Conservation (phyloP, 2,888 invertebrate species). For the Catonia carolina region DNA sequence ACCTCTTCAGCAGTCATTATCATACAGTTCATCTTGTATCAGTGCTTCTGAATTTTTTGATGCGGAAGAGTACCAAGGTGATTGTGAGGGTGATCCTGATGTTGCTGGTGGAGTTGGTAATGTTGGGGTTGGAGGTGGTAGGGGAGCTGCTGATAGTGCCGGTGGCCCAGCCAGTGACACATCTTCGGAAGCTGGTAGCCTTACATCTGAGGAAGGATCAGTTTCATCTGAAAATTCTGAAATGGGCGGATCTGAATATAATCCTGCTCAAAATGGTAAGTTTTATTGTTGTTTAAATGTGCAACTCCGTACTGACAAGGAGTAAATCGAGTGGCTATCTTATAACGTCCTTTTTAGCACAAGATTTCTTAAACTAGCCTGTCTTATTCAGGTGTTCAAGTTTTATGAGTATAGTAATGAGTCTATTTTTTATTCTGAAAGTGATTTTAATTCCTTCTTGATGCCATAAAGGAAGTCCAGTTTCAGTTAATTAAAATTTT, state of each 20-base stretch:
- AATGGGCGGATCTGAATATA: conserved; percentile 46
- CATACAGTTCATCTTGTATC: conserved; percentile 69
- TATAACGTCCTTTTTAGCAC: too few relatives aligned
- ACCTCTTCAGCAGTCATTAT: conserved; percentile 57
- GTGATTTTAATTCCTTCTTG: too few relatives aligned
- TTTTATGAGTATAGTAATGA: too few relatives aligned
- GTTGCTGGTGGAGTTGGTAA: conserved; percentile 27
- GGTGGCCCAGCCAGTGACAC: conserved; percentile 51
- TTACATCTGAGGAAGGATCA: conserved; percentile 60
- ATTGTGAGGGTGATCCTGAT: conserved; percentile 25
- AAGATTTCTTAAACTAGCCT: too few relatives aligned
- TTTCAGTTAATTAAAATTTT: too few relatives aligned
- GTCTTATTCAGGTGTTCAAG: too few relatives aligned
- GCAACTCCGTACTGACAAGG: too few relatives aligned
- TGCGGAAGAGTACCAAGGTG: conserved; percentile 54
- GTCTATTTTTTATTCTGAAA: too few relatives aligned
- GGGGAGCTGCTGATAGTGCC: conserved; percentile 39
- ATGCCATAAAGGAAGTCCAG: too few relatives aligned
- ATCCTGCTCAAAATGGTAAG: conserved; percentile 41
- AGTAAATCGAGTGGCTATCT: too few relatives aligned
- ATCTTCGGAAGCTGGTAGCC: conserved; percentile 63
- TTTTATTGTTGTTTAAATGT: too few relatives aligned
- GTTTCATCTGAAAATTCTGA: conserved; percentile 62
- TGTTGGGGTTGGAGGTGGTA: conserved; percentile 28
- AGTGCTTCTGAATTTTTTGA: conserved; percentile 75